Evolutionary conservation across 1,140 invertebrate species (phyloP), one percentile per base, ranked within the genome.

Genomic region (Plutomurus gul): DNA sequence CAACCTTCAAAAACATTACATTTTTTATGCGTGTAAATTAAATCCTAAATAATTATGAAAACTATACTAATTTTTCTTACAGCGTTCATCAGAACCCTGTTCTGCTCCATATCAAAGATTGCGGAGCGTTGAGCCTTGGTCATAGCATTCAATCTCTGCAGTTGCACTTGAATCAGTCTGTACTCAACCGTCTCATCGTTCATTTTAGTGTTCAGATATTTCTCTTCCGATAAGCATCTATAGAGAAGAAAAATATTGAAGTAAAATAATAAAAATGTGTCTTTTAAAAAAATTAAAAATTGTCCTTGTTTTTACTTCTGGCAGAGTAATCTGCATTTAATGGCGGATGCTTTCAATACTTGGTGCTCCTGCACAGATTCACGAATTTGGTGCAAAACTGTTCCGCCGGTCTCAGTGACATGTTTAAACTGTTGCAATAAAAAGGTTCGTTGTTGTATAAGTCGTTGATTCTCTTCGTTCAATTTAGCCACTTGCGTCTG

Each of bases 21-120:
- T 6, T 4, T 71, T 71, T 25, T 4, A 39, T 70, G 13, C 6
- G 4, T 13, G 25, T 20, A n/a, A 13, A 46, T 6, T 78, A 33
- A 47, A 49, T 6, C 16, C 2, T 71, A 30, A 8, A 25, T 25
- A 51, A 70, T 71, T 22, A 3, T 18, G 10, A 18, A 2, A 20
- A 39, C 51, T 56, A 75, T 22, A 25, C 10, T 27, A 4, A 10
- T 39, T 43, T 40, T 22, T 5, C 43, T 60, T 78, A 82, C 78
- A 1, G 43, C 37, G 10, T 76, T 37, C 22, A 82, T 56, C 13
- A 74, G 33, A 16, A 79, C 2, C 33, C 73, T 16, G 25, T 78
- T 43, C 30, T 80, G 75, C 51, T 82, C 78, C 27, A 82, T 16
- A 18, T 43, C 33, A 47, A 80, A 49, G 16, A 78, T 25, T 20